A percentile compares a stretch with the other conserved stretches of the same genome.
These are phyloP conservation scores for Drosophila melanosoma DNA, from an alignment of 2,888 invertebrate genomes.

Conservation along the genomic window DNA sequence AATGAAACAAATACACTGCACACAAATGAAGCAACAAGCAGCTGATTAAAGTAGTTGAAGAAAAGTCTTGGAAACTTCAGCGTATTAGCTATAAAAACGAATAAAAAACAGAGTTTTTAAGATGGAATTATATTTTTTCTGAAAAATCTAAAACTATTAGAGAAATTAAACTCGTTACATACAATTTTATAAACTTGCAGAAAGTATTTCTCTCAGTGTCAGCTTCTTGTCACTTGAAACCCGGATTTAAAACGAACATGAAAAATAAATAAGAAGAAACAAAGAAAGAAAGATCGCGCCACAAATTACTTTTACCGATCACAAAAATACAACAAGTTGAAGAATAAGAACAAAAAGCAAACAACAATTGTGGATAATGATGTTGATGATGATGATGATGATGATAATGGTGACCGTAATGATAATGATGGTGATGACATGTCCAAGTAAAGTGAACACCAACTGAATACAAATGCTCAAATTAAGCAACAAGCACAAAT, in stretches of 20 bases:
- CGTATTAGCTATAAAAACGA: neutral
- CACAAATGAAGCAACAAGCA: slow-evolving; percentile 12
- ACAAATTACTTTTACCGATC: slow-evolving; percentile 79
- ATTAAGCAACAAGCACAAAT: slow-evolving; percentile 71
- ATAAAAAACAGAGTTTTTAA: neutral
- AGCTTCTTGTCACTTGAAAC: slow-evolving; percentile 70
- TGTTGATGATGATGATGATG: slow-evolving; percentile 4
- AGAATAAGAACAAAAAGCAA: slow-evolving; percentile 18
- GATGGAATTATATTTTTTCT: neutral
- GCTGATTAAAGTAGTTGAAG: neutral
- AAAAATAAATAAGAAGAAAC: slow-evolving; percentile 40
- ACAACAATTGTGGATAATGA: neutral
- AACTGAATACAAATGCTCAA: slow-evolving; percentile 72
- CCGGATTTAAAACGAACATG: slow-evolving; percentile 73
- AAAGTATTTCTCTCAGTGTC: slow-evolving; percentile 55
- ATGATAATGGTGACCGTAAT: slow-evolving; percentile 36
- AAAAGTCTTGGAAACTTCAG: neutral
- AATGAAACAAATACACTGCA: slow-evolving; percentile 55
- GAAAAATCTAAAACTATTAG: neutral
- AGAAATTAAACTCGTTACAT: neutral
- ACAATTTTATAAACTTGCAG: neutral
- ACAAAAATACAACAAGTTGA: slow-evolving; percentile 33
- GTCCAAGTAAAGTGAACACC: slow-evolving; percentile 53
- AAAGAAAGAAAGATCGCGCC: slow-evolving; percentile 67
- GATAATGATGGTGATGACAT: slow-evolving; percentile 42